A percentile compares a stretch with the other conserved stretches of the same genome.
phyloP scores from a whole-genome alignment of 2,888 invertebrate species.

The Eremobia ochroleuca region DNA sequence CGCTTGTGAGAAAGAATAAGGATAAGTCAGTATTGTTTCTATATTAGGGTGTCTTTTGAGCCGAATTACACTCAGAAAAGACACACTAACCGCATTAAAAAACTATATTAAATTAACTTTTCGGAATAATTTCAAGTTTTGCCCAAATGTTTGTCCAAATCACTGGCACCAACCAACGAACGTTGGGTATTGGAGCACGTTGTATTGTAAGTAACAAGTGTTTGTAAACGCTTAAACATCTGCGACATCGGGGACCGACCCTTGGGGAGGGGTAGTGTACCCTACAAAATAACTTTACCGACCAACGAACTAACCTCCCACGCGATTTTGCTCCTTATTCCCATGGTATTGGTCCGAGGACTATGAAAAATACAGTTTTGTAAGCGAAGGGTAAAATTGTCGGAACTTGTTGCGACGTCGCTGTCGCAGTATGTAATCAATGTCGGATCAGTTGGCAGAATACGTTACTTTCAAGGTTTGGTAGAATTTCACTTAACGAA shows the following conservation, averaged over 20 bases:
- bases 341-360: not conserved
- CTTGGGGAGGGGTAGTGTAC: constrained; percentile 68
- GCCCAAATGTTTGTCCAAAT: constrained; percentile 35
- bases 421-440: constrained; percentile 63
- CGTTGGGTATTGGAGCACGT: constrained; percentile 58
- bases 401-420: constrained; percentile 66
- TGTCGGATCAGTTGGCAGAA: constrained; percentile 60
- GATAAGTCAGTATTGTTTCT: not conserved
- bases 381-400: constrained; percentile 39
- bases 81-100: not conserved
- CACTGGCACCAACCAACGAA: constrained; percentile 40
- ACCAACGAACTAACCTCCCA: not conserved
- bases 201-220: constrained; percentile 78
- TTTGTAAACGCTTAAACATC: constrained; percentile 76
- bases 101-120: not conserved
- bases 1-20: not conserved
- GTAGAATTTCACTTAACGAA: constrained; percentile 53
- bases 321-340: constrained; percentile 44
- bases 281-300: constrained; percentile 45
- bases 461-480: constrained; percentile 50
- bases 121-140: constrained; percentile 35
- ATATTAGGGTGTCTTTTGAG: not conserved
- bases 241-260: constrained; percentile 73
- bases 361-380: constrained; percentile 8
- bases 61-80: no score